Base-by-base conservation (phyloP, 1,140 invertebrate species). In the Asobara japonica region DNA sequence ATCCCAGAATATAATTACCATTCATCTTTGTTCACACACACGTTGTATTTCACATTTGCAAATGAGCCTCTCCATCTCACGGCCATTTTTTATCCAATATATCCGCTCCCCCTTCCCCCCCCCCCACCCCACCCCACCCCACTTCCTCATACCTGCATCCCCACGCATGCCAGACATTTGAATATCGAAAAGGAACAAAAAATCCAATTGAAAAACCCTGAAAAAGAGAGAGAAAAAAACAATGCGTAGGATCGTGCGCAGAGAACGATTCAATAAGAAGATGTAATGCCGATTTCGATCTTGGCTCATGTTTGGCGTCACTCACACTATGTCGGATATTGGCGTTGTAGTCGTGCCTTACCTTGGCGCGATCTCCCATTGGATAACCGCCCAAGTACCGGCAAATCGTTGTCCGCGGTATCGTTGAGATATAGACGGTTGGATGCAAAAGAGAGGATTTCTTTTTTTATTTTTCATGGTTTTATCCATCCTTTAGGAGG, bases 121-220 rank as follows among this genome's bases (percentile, higher is more conserved):
- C n/a, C n/a, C 36, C 36, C 3, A 8, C 3, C 3, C 36, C 4
- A n/a, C 36, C 36, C 3, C 36, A 11, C 3, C 36, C 4, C 3
- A 6, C 36, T 8, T 6, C 4, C 36, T n/a, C 3, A 41, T 41
- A 51, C 16, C 16, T 51, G 20, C 16, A 51, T n/a, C n/a, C n/a
- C 16, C 8, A 51, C 45, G 10, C 16, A 51, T 25, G 20, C 45
- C 16, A n/a, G n/a, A n/a, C n/a, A 51, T 51, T 51, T 51, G 45
- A 51, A 25, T 78, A 77, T 77, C 36, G 77, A 77, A 75, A 76
- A 69, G 76, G 70, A 72, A 75, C 72, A 69, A 73, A 75, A 65
- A 75, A 71, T 71, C 48, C 29, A 70, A 65, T n/a, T n/a, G n/a
- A n/a, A n/a, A n/a, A n/a, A n/a, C n/a, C n/a, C n/a, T n/a, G n/a